Evolutionary conservation across 1,140 invertebrate species (phyloP), one percentile per base, ranked within the genome.

Genomic region (Lordiphosa collinella): DNA sequence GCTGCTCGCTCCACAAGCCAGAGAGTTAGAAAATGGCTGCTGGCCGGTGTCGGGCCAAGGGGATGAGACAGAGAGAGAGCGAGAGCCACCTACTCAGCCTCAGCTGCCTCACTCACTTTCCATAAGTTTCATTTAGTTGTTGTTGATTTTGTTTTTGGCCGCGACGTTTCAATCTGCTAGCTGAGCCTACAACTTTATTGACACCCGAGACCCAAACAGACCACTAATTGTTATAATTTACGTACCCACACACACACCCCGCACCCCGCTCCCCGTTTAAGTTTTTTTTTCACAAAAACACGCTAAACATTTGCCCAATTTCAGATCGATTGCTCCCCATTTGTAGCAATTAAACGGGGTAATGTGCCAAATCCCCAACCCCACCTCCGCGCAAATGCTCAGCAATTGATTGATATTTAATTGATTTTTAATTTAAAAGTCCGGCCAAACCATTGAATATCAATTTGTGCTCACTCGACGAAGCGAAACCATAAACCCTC

Each of bases 71-170:
- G 31, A 31, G 13, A 9, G 40, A 14, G 16, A n/a, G 31, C 13
- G 16, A 31, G 13, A 22, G 13, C 29, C n/a, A 25, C 25, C 13
- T n/a, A 46, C 14, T 34, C 18, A 22, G 34, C 6, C 10, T 29
- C 7, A 29, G 25, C 25, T 29, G 25, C 25, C 25, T 4, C 31
- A 12, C 12, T 22, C 36, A 59, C 73, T 56, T 51, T 55, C 63
- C 50, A 69, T 59, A 65, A 65, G 76, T 29, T 29, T 29, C 54
- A 80, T 82, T 84, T 76, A 58, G 76, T 68, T 69, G 66, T 65
- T 70, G 76, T 80, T 82, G 76, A 80, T 82, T 82, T 82, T 78
- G 67, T 84, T 82, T 73, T 82, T 64, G 78, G 55, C 59, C 51
- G 56, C 78, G 73, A 84, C 78, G 78, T 84, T 84, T 84, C 79